These are phyloP conservation scores for Parotocinclus haroldoi DNA, from an alignment of 2,797 vertebrate genomes.

Conservation along the genomic window DNA sequence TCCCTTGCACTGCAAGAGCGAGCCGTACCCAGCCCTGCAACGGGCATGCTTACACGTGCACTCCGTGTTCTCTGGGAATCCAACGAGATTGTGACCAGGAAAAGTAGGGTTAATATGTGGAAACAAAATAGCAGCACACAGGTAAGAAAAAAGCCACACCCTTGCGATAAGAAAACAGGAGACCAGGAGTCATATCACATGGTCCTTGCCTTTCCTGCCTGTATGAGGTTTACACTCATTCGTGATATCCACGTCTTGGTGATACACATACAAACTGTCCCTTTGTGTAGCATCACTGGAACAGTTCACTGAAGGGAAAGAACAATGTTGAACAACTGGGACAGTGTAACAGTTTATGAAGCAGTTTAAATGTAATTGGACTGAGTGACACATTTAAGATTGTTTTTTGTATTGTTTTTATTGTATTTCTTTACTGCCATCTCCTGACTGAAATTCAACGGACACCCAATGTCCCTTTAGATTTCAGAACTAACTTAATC, in stretches of 20 bases:
- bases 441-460: too few species aligned
- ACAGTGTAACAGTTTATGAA: too few species aligned
- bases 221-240: constrained; percentile 68
- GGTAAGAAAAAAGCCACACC: constrained; percentile 16
- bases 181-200: constrained; percentile 34
- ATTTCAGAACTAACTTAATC: too few species aligned
- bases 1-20: too few species aligned
- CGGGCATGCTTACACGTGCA: too few species aligned
- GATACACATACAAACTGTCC: constrained; percentile 80
- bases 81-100: neutral
- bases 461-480: too few species aligned
- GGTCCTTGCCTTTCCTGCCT: constrained; percentile 77
- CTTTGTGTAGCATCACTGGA: constrained; percentile 60
- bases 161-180: constrained; percentile 6
- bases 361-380: too few species aligned
- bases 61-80: too few species aligned
- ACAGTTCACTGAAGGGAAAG: constrained; percentile 72
- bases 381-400: too few species aligned
- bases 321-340: constrained; percentile 53
- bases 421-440: too few species aligned
- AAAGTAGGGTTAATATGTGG: neutral
- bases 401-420: too few species aligned
- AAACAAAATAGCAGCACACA: neutral
- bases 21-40: too few species aligned
- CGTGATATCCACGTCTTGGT: constrained; percentile 84